phyloP scores from a whole-genome alignment of 1,140 invertebrate species.

The Meteorus sp. region DNA sequence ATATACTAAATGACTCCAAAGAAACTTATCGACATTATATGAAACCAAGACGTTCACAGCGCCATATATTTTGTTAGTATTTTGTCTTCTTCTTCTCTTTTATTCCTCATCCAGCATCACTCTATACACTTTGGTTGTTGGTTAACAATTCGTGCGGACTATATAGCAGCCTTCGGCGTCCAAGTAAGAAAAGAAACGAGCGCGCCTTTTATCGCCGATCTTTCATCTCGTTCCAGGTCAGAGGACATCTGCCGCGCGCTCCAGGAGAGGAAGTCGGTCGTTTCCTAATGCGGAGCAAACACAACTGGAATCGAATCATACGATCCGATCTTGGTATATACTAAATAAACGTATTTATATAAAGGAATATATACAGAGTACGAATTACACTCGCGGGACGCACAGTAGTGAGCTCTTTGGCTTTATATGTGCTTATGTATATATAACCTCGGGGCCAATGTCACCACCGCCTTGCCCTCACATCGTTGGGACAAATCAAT shows the following conservation, averaged over 20 bases:
- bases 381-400: slow-evolving; percentile 7
- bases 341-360: no score
- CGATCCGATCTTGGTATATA: slow-evolving; percentile 30
- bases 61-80: no score
- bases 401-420: no score
- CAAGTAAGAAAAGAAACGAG: slow-evolving; percentile 8
- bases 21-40: no score
- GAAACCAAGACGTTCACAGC: no score
- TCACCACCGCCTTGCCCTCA: slow-evolving; percentile 14
- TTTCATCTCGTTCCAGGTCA: slow-evolving; percentile 41
- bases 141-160: not conserved
- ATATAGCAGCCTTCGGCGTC: not conserved
- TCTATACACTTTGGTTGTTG: not conserved
- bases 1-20: slow-evolving; percentile 20
- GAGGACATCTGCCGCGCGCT: slow-evolving; percentile 30
- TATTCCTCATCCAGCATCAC: not conserved
- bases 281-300: slow-evolving; percentile 40
- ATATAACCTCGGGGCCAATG: not conserved
- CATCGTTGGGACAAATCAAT: slow-evolving; percentile 34
- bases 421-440: no score
- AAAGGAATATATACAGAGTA: no score
- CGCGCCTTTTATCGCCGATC: slow-evolving; percentile 31
- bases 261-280: slow-evolving; percentile 29
- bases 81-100: slow-evolving; percentile 6
- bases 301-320: slow-evolving; percentile 36